Evolutionary conservation across 1,140 invertebrate species (phyloP).

Genomic region (Thalassaphorura encarpata): DNA sequence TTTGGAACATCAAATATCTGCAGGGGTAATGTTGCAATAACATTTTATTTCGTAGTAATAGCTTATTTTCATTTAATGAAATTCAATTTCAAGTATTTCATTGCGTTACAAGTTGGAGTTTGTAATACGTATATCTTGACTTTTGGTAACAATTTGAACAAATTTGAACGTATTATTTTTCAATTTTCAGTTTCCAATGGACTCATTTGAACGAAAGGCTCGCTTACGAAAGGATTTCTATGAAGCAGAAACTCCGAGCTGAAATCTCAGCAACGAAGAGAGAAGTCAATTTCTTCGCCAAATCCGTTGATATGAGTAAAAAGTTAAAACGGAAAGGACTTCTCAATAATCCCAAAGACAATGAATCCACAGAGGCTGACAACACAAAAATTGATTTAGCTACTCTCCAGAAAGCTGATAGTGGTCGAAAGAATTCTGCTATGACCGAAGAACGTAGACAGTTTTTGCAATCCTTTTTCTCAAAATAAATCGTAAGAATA

Average conservation of each 20-base stretch:
- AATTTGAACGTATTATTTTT: background rate
- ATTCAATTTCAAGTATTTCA: no score
- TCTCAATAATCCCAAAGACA: no score
- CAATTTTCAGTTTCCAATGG: slow-evolving; percentile 74
- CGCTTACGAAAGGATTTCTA: slow-evolving; percentile 80
- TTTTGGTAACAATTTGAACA: background rate
- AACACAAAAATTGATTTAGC: no score
- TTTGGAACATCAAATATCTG: slow-evolving; percentile 95
- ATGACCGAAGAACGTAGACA: no score
- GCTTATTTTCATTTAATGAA: no score
- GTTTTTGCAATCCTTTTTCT: no score
- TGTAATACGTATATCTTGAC: no score
- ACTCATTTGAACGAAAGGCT: slow-evolving; percentile 82
- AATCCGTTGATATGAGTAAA: slow-evolving; percentile 68
- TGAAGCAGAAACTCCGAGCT: slow-evolving; percentile 68
- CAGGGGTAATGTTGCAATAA: slow-evolving; percentile 46
- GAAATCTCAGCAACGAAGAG: slow-evolving; percentile 86
- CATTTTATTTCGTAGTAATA: background rate
- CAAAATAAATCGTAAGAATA: no score
- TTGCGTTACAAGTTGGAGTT: no score
- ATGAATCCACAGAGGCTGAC: no score
- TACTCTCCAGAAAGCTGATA: no score
- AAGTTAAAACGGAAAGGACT: slow-evolving; percentile 51
- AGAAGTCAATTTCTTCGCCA: slow-evolving; percentile 73
- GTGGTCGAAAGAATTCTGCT: no score